These are phyloP conservation scores for Rhyacophila evoluta DNA, from an alignment of 2,888 invertebrate species.

Conservation along the genomic window DNA sequence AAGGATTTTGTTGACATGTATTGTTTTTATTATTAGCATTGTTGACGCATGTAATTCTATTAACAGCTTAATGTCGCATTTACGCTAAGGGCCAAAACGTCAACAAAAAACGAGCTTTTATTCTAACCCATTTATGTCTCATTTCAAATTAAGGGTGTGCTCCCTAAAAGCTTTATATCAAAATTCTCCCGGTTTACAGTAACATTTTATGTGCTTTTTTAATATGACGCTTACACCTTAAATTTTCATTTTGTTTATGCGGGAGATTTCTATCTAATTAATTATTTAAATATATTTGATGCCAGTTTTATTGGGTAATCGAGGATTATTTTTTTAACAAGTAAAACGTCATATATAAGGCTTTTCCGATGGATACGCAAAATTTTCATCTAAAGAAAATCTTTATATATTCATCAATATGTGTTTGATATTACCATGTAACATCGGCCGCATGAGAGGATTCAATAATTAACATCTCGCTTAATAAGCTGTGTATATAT, in stretches of 20 bases:
- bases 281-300: no score
- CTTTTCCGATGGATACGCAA: no score
- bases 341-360: no score
- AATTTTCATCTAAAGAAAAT: no score
- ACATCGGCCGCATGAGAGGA: no score
- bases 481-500: no score
- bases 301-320: no score
- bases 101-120: constrained; percentile 8
- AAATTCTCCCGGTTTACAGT: not conserved
- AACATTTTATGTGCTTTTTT: not conserved
- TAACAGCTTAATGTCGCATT: constrained; percentile 10
- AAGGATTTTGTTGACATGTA: no score
- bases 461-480: no score
- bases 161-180: constrained; percentile 1
- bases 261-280: not conserved
- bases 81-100: not conserved
- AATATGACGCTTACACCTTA: not conserved
- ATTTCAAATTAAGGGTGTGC: not conserved
- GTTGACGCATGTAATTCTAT: constrained; percentile 12
- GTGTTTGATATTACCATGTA: no score
- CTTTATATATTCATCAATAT: no score
- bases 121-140: constrained; percentile 14
- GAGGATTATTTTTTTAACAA: no score
- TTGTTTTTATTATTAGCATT: not conserved
- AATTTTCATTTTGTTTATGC: not conserved